Evolutionary conservation across 2,888 invertebrate species (phyloP).

Genomic region (Drosophila stalkeri): DNA sequence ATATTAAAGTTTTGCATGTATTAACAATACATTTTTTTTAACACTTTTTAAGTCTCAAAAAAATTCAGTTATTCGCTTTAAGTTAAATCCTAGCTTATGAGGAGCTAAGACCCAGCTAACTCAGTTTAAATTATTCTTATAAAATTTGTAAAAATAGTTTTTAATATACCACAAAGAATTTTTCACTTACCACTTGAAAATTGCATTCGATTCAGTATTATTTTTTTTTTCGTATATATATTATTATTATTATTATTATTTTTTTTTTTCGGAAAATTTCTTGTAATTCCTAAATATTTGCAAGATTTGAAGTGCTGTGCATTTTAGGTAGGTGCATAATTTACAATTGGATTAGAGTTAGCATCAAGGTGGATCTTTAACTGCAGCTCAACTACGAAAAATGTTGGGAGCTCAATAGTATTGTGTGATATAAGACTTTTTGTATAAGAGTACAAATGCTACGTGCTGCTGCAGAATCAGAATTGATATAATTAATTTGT

Average conservation of each 20-base stretch:
- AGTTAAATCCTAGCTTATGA: neutral
- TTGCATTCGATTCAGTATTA: neutral
- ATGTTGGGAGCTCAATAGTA: conserved; percentile 17
- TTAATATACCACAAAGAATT: neutral
- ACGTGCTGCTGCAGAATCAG: conserved; percentile 34
- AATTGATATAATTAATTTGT: neutral
- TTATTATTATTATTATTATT: no score
- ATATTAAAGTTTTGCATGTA: neutral
- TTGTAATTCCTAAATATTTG: conserved; percentile 15
- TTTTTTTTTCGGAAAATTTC: neutral
- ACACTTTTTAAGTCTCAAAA: neutral
- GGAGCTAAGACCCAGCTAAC: neutral
- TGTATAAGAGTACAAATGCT: conserved; percentile 27
- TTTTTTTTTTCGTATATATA: neutral
- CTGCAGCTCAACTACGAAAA: conserved; percentile 30
- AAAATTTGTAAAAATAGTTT: neutral
- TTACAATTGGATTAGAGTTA: conserved; percentile 14
- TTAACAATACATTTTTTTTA: neutral
- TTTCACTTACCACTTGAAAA: conserved; percentile 21
- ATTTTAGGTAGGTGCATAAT: conserved; percentile 38
- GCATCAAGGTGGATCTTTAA: conserved; percentile 13
- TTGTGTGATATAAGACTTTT: conserved; percentile 22
- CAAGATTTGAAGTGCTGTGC: conserved; percentile 39
- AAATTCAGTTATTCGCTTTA: neutral
- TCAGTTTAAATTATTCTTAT: neutral